Percentiles rank a stretch among this genome's conserved stretches.
phyloP scores from a whole-genome alignment of 2,888 invertebrate genomes.

The Synanthedon tipuliformis region DNA sequence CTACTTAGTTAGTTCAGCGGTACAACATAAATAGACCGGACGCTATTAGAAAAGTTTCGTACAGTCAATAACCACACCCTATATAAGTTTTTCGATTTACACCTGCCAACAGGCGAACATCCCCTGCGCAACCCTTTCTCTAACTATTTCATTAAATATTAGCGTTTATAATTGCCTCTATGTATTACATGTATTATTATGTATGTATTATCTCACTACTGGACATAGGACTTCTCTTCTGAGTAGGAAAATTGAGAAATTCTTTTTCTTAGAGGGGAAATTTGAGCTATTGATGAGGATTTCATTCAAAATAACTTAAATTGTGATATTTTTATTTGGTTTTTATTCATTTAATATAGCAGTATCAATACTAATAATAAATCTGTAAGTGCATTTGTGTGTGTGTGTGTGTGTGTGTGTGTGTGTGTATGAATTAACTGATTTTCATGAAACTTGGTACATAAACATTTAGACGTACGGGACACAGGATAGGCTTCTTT shows the following conservation, averaged over 20 bases:
- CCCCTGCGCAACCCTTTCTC: constrained; percentile 4
- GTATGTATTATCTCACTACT: too few relatives aligned
- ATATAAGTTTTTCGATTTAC: constrained; percentile 27
- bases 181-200: too few relatives aligned
- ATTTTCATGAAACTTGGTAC: too few relatives aligned
- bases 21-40: neutral
- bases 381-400: too few relatives aligned
- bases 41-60: neutral
- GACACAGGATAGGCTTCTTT: too few relatives aligned
- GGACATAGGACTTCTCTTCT: neutral
- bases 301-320: neutral
- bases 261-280: neutral
- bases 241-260: neutral
- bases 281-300: neutral
- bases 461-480: too few relatives aligned
- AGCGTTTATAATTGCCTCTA: neutral
- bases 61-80: constrained; percentile 3
- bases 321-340: too few relatives aligned
- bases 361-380: too few relatives aligned
- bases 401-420: too few relatives aligned
- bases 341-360: too few relatives aligned
- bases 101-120: constrained; percentile 12
- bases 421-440: too few relatives aligned
- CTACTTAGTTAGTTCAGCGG: neutral
- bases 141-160: constrained; percentile 1